These are phyloP conservation scores for Periphyllus acericola DNA, from an alignment of 2,888 invertebrate genomes.

Conservation along the genomic window DNA sequence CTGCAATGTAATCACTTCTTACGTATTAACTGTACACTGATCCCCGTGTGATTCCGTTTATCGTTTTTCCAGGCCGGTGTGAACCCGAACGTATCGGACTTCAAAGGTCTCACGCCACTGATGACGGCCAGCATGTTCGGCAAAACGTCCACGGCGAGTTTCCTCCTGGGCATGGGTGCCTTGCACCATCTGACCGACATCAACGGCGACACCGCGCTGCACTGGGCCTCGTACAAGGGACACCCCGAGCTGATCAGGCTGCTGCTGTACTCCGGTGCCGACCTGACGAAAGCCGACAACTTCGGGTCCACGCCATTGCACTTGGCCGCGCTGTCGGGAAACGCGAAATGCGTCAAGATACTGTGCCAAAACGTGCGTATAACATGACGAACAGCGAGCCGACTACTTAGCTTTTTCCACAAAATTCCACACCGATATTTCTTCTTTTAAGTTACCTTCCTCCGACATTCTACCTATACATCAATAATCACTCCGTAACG, in stretches of 20 bases:
- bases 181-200: conserved; percentile 86
- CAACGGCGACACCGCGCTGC: conserved; percentile 91
- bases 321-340: conserved; percentile 88
- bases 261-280: conserved; percentile 90
- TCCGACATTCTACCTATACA: too few relatives aligned
- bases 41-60: neutral
- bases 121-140: conserved; percentile 96
- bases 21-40: too few relatives aligned
- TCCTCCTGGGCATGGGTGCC: conserved; percentile 89
- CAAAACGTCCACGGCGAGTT: conserved; percentile 88
- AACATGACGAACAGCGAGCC: too few relatives aligned
- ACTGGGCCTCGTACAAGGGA: conserved; percentile 95
- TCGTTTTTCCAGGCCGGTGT: conserved; percentile 78
- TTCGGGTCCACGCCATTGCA: conserved; percentile 93
- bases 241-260: conserved; percentile 88
- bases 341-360: conserved; percentile 84
- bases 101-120: conserved; percentile 84
- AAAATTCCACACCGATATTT: too few relatives aligned
- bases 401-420: too few relatives aligned
- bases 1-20: too few relatives aligned
- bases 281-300: conserved; percentile 88
- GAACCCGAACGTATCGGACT: conserved; percentile 88
- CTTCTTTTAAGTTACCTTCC: too few relatives aligned
- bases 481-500: too few relatives aligned
- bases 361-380: conserved; percentile 82